Percentiles rank a stretch among this genome's conserved stretches.
Conservation (phyloP, 1,140 invertebrate genomes). For the Drosophila mayri region DNA sequence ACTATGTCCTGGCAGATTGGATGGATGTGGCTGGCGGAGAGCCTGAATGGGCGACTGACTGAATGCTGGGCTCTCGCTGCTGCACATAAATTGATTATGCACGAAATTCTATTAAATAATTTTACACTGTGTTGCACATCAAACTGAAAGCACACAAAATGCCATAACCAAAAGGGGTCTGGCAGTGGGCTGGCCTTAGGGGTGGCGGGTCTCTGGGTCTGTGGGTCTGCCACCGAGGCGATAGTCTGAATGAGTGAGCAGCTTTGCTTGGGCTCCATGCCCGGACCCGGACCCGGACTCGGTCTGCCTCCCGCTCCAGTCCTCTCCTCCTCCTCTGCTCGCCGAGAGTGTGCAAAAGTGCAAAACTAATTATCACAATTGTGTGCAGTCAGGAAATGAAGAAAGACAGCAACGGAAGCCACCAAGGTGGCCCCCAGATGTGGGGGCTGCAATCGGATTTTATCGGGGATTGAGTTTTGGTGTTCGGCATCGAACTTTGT, state of each 20-base stretch:
- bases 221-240: conserved; percentile 22
- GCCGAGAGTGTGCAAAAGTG: conserved; percentile 65
- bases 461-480: conserved; percentile 18
- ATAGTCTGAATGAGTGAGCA: conserved; percentile 48
- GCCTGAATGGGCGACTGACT: conserved; percentile 19
- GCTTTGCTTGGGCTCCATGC: conserved; percentile 21
- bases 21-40: conserved; percentile 14
- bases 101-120: conserved; percentile 83
- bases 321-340: neutral
- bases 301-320: neutral
- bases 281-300: conserved; percentile 3
- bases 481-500: conserved; percentile 2
- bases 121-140: conserved; percentile 84
- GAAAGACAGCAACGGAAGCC: conserved; percentile 81
- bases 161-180: conserved; percentile 59
- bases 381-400: conserved; percentile 81
- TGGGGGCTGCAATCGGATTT: conserved; percentile 37
- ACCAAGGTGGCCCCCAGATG: conserved; percentile 65
- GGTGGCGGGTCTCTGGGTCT: conserved; percentile 2
- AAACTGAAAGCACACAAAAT: conserved; percentile 73
- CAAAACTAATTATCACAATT: conserved; percentile 84
- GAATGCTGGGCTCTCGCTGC: conserved; percentile 49
- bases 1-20: conserved; percentile 35
- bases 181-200: conserved; percentile 21
- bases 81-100: conserved; percentile 84